Evolutionary conservation across 1,140 invertebrate species (phyloP).

Genomic region (Phymorhynchus buccinoides): DNA sequence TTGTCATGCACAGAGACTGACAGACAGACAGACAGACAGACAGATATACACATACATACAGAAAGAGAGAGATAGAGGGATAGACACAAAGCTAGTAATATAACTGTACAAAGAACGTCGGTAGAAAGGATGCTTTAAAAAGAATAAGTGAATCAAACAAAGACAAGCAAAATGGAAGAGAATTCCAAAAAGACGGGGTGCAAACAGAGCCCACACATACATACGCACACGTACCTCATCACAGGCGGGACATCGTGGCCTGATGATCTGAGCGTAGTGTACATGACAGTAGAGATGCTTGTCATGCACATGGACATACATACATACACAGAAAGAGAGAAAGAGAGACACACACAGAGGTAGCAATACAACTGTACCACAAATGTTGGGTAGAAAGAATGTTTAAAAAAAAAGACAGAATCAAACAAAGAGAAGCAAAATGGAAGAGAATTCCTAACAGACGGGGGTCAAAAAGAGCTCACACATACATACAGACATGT

Average conservation of each 20-base stretch:
- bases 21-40: neutral
- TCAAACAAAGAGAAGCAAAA: too few species aligned
- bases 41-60: neutral
- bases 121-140: too few species aligned
- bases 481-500: too few species aligned
- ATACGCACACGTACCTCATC: slow-evolving; percentile 67
- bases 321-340: neutral
- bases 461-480: too few species aligned
- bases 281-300: slow-evolving; percentile 84
- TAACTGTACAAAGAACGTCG: too few species aligned
- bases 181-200: too few species aligned
- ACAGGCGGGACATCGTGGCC: slow-evolving; percentile 95
- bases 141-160: too few species aligned
- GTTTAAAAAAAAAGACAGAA: too few species aligned
- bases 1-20: slow-evolving; percentile 72
- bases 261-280: slow-evolving; percentile 97
- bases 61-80: neutral
- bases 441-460: too few species aligned
- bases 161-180: too few species aligned
- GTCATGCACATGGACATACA: slow-evolving; percentile 71
- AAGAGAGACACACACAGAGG: neutral
- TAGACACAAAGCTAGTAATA: too few species aligned
- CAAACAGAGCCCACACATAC: neutral
- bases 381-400: too few species aligned
- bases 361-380: neutral